These are phyloP conservation scores for Antheraea pernyi DNA, from an alignment of 1,140 invertebrate genomes.

Conservation along the genomic window DNA sequence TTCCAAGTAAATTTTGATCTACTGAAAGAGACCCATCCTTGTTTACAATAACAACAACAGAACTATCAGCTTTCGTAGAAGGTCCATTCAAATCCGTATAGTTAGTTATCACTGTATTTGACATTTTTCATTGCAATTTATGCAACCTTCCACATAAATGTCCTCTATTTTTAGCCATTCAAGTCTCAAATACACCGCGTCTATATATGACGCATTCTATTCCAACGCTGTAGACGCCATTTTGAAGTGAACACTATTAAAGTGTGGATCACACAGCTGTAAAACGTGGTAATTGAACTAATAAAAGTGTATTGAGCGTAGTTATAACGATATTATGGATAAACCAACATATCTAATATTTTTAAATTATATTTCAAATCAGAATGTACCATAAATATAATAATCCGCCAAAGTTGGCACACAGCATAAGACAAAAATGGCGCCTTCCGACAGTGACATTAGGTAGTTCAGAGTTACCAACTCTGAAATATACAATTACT, in stretches of 20 bases:
- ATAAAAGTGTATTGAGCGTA: no score
- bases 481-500: no score
- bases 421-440: slow-evolving; percentile 5
- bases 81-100: slow-evolving; percentile 77
- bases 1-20: slow-evolving; percentile 85
- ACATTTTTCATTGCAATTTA: slow-evolving; percentile 67
- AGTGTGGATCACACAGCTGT: not conserved
- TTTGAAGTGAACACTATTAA: no score
- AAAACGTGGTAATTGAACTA: not conserved
- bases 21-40: slow-evolving; percentile 86
- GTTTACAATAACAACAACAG: slow-evolving; percentile 85
- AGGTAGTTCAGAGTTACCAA: no score
- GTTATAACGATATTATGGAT: no score
- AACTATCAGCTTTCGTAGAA: slow-evolving; percentile 71
- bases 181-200: slow-evolving; percentile 60
- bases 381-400: not conserved
- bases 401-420: not conserved
- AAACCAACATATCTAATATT: no score
- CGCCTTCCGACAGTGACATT: not conserved
- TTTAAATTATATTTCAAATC: no score
- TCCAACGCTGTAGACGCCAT: no score
- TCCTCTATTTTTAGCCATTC: slow-evolving; percentile 70
- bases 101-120: slow-evolving; percentile 77
- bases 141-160: slow-evolving; percentile 49
- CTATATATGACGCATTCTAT: slow-evolving; percentile 60